Conservation (phyloP, 2,113 vertebrate genomes). For the Sula dactylatra region DNA sequence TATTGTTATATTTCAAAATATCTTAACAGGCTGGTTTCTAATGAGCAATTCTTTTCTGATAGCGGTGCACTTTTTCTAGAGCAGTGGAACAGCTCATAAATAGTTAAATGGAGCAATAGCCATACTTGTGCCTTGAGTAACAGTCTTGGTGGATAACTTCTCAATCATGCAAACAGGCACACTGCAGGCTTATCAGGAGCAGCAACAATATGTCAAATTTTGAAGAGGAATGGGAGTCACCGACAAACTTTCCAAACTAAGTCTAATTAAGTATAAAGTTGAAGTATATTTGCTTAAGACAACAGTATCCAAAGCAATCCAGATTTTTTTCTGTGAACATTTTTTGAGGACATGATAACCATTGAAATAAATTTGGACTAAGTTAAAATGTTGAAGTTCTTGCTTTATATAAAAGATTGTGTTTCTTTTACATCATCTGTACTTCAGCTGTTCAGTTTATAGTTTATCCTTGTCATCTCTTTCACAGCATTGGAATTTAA, state of each 20-base stretch:
- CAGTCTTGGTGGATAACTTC: not conserved
- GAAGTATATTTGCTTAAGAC: not conserved
- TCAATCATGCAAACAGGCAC: not conserved
- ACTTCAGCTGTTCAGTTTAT: not conserved
- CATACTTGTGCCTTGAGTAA: not conserved
- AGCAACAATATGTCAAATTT: not conserved
- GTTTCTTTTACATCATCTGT: not conserved
- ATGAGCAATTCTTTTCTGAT: not conserved
- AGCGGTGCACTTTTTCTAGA: not conserved
- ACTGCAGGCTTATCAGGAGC: not conserved
- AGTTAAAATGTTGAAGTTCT: not conserved
- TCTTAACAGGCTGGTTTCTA: conserved; percentile 4
- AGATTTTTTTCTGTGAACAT: not conserved
- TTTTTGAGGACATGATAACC: not conserved
- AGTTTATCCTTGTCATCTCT: not conserved
- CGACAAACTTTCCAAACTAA: not conserved
- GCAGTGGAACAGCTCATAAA: conserved; percentile 41
- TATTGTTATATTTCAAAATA: conserved; percentile 16
- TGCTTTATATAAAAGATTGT: not conserved
- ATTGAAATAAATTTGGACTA: not conserved
- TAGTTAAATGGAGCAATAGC: not conserved
- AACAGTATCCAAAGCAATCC: not conserved
- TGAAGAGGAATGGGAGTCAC: not conserved
- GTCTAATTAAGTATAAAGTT: not conserved
- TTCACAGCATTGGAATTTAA: not conserved